Evolutionary conservation across 2,113 vertebrate genomes (phyloP), one percentile per base, ranked within the genome.

Genomic region (Ranitomeya imitator): DNA sequence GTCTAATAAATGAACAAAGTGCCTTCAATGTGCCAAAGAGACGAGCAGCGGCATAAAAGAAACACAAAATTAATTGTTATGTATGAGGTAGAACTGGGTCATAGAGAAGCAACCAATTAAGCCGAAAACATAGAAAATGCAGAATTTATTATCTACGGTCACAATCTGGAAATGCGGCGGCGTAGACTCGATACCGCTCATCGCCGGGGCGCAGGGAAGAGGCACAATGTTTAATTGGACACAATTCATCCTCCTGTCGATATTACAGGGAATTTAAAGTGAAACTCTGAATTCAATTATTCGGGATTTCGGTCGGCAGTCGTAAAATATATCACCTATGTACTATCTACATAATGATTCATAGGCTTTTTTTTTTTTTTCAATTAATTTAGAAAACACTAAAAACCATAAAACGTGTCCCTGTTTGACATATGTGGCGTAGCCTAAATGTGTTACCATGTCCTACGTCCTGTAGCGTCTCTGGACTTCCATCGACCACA

Each of bases 21-120:
- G 69, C 54, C 69, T 69, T 57, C 83, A 76, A 85, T 74, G 83
- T 74, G 83, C 11, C 69, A 74, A 76, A 26, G n/a, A 76, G 69
- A 60, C 54, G 37, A 31, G 26, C 11, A 23, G 7, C 5, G 14
- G 14, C 65, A 16, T 55, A 55, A 71, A 54, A 18, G 63, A 83
- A 16, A 54, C 21, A 69, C 11, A 7, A 55, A 26, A 69, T 55
- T 69, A 84, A 84, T 84, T 83, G 63, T 84, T 71, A 55, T 54
- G 21, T 71, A 26, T 21, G n/a, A 84, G 51, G 13, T 23, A 71
- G 81, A 18, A 18, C 7, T 15, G 51, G 51, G 82, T 84, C 65
- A 52, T 2, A 51, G 51, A 45, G 78, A 51, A 19, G 45, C 13
- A 54, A 69, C 63, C 63, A 69, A 84, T 84, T 84, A 71, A 31